Percentiles rank a stretch among this genome's conserved stretches.
These are phyloP conservation scores for Halichondria panicea DNA, from an alignment of 37 sponge, comb jelly and placozoan genomes.

Conservation along the genomic window DNA sequence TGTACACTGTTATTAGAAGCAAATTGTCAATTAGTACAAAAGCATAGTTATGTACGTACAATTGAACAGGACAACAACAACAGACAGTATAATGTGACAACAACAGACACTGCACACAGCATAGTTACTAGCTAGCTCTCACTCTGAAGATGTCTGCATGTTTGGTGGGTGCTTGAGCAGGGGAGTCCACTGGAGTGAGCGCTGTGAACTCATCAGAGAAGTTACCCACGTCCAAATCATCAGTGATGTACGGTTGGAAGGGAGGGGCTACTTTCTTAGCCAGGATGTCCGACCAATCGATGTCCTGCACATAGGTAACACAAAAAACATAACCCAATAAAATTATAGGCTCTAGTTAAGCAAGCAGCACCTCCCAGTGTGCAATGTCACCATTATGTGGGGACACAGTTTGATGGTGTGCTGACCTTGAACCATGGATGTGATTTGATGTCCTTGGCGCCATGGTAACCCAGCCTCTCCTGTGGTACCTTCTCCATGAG, in stretches of 20 bases:
- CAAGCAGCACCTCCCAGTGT: not conserved
- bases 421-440: slow-evolving; percentile 88
- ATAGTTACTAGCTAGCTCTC: slow-evolving; percentile 6
- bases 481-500: slow-evolving; percentile 81
- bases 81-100: no score
- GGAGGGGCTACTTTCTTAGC: slow-evolving; percentile 76
- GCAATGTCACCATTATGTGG: not conserved
- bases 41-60: no score
- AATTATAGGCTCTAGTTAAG: not conserved
- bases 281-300: slow-evolving; percentile 73
- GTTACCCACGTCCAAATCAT: slow-evolving; percentile 87
- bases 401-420: not conserved
- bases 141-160: slow-evolving; percentile 76
- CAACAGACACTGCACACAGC: no score
- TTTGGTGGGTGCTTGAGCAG: slow-evolving; percentile 74
- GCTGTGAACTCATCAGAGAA: slow-evolving; percentile 94
- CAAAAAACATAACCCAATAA: not conserved
- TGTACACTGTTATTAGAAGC: not conserved
- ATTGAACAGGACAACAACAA: no score
- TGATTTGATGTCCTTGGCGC: slow-evolving; percentile 76
- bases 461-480: slow-evolving; percentile 75
- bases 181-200: slow-evolving; percentile 84
- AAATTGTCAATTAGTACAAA: not conserved
- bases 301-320: slow-evolving; percentile 22
- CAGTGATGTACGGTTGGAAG: slow-evolving; percentile 78